A percentile compares a stretch with the other conserved stretches of the same genome.
Conservation (phyloP, 2,797 vertebrate genomes). For the Poecilia velifera region DNA sequence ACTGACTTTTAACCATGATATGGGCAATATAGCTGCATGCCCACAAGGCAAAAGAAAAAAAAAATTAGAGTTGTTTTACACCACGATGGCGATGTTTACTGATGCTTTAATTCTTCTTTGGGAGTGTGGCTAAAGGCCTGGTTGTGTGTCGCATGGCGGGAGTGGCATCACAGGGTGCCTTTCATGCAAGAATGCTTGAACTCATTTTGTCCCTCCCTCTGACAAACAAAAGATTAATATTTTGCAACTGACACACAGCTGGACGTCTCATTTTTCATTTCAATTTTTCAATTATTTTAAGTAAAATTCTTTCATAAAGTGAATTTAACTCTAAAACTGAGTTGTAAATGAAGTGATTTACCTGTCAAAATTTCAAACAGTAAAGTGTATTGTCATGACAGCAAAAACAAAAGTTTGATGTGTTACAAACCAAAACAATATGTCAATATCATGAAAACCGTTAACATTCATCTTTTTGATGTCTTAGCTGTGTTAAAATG, state of each 20-base stretch:
- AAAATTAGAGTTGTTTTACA: neutral
- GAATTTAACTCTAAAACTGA: neutral
- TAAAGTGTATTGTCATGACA: neutral
- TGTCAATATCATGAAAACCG: constrained; percentile 33
- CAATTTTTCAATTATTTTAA: neutral
- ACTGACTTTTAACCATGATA: neutral
- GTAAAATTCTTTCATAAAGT: neutral
- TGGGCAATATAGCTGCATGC: neutral
- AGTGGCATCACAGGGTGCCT: neutral
- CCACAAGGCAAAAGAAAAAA: neutral
- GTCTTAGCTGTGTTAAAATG: constrained; percentile 12
- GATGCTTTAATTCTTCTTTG: neutral
- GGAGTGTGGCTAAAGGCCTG: neutral
- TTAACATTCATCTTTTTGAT: constrained; percentile 17
- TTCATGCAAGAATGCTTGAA: neutral
- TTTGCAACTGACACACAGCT: neutral
- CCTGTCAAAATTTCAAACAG: neutral
- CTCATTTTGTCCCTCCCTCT: neutral
- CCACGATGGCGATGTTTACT: neutral
- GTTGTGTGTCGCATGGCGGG: neutral
- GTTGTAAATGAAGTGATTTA: neutral
- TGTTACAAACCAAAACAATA: constrained; percentile 26
- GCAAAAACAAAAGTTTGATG: neutral
- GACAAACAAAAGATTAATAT: neutral
- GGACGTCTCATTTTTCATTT: neutral